Evolutionary conservation across 2,888 invertebrate species (phyloP).

Genomic region (Panorpa germanica): DNA sequence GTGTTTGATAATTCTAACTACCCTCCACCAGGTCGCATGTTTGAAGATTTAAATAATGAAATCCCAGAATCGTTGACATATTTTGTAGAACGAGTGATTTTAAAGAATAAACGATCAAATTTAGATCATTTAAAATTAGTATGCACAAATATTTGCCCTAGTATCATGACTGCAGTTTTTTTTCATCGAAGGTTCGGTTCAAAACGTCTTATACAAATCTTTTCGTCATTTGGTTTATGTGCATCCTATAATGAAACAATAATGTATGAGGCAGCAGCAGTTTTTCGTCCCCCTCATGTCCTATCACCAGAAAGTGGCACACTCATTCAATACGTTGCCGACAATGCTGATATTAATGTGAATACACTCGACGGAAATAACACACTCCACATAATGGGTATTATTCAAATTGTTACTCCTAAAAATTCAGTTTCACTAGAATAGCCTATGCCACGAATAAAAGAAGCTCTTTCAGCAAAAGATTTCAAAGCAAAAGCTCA

Average conservation of each 20-base stretch:
- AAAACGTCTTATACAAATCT: slow-evolving; percentile 12
- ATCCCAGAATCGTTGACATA: too few relatives aligned
- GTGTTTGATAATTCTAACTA: too few relatives aligned
- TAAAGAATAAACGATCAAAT: slow-evolving; percentile 11
- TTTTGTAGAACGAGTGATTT: too few relatives aligned
- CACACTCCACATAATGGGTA: slow-evolving; percentile 17
- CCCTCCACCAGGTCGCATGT: too few relatives aligned
- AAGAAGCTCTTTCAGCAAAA: slow-evolving; percentile 12
- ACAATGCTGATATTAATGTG: slow-evolving; percentile 18
- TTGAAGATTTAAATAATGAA: too few relatives aligned
- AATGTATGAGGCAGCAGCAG: slow-evolving; percentile 14
- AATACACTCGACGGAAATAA: slow-evolving; percentile 16
- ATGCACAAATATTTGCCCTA: too few relatives aligned
- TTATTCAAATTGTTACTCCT: too few relatives aligned
- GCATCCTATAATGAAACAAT: slow-evolving; percentile 14
- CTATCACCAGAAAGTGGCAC: slow-evolving; percentile 14
- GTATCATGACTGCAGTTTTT: slow-evolving; percentile 14
- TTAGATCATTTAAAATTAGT: slow-evolving; percentile 9
- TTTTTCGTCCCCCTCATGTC: slow-evolving; percentile 14
- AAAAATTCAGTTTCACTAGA: slow-evolving; percentile 14
- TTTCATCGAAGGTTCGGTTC: slow-evolving; percentile 7
- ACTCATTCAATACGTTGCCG: slow-evolving; percentile 16
- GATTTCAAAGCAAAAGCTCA: slow-evolving; percentile 16
- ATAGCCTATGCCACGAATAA: slow-evolving; percentile 11
- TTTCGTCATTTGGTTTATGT: too few relatives aligned